Evolutionary conservation across 2,113 vertebrate species (phyloP).

Genomic region (Picathartes gymnocephalus): DNA sequence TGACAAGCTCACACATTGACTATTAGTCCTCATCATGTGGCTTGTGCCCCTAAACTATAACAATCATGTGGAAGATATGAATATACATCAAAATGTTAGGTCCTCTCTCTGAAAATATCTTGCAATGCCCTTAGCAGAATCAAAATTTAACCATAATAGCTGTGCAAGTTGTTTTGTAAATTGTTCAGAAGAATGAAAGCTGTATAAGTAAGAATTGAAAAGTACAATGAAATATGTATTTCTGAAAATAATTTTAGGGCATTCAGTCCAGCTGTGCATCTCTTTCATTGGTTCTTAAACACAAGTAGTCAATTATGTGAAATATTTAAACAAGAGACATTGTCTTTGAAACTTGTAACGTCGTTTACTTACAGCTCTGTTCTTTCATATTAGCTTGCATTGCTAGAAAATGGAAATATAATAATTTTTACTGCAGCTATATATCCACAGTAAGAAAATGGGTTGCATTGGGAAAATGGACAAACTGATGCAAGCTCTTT

Average conservation of each 20-base stretch:
- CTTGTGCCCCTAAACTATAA: background rate
- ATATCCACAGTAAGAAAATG: background rate
- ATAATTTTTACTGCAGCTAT: background rate
- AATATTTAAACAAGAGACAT: constrained; percentile 41
- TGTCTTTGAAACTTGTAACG: constrained; percentile 23
- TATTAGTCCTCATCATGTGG: background rate
- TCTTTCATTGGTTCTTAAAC: constrained; percentile 25
- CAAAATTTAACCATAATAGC: background rate
- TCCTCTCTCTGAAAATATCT: constrained; percentile 1
- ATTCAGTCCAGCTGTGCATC: constrained; percentile 19
- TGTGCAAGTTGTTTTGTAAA: constrained; percentile 2
- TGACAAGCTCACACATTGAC: background rate
- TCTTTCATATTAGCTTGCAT: constrained; percentile 20
- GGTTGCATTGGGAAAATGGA: background rate
- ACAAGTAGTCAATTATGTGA: constrained; percentile 35
- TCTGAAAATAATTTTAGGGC: constrained; percentile 36
- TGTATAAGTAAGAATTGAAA: constrained; percentile 14
- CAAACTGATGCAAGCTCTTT: background rate
- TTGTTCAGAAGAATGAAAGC: constrained; percentile 31
- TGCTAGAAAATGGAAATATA: constrained; percentile 8
- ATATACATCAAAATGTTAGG: background rate
- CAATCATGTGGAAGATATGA: background rate
- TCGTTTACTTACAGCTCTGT: background rate
- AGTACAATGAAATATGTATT: constrained; percentile 37
- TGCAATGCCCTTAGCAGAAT: background rate